Evolutionary conservation across 2,797 vertebrate genomes (phyloP), one percentile per base, ranked within the genome.

Genomic region (Philypnodon macrostomus): DNA sequence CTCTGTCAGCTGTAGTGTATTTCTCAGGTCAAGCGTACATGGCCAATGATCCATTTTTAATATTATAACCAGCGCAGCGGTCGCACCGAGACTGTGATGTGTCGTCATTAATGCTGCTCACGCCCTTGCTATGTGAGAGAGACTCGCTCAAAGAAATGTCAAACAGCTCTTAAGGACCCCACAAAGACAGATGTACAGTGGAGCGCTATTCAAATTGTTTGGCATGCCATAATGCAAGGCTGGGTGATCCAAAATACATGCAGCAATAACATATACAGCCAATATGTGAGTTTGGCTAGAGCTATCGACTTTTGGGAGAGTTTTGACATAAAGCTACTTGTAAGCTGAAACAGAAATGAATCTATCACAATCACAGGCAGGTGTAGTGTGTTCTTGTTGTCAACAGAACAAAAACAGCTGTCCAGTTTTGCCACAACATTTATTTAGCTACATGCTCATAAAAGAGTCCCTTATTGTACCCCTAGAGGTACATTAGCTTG

Each of bases 281-380:
- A 47, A 21, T 39, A 32, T 48, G 47, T 58, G 12, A 36, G 55
- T 66, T 58, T 62, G 39, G 21, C 38, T 27, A 16, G 31, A 33
- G 6, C 14, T 50, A 41, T 55, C 37, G 1, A 4, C 40, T 66
- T 49, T 58, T 53, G n/a, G n/a, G n/a, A 60, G 41, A 53, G 32
- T 67, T 27, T 60, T n/a, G 51, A 39, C 47, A 51, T 31, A 68
- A 54, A 55, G 35, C n/a, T 73, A 58, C 37, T 30, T 59, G 54
- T 67, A 54, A 66, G 64, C 61, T 49, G 66, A 44, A 48, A 58
- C 53, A 42, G 44, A 79, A 73, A 65, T 27, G 17, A 80, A 63
- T 82, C 77, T 57, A 45, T 70, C 61, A 63, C 42, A 38, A 40
- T 67, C 26, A 45, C 39, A 59, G 50, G 47, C 29, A 57, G 12